Conservation (phyloP, 2,888 invertebrate species). For the Drosophila robusta region DNA sequence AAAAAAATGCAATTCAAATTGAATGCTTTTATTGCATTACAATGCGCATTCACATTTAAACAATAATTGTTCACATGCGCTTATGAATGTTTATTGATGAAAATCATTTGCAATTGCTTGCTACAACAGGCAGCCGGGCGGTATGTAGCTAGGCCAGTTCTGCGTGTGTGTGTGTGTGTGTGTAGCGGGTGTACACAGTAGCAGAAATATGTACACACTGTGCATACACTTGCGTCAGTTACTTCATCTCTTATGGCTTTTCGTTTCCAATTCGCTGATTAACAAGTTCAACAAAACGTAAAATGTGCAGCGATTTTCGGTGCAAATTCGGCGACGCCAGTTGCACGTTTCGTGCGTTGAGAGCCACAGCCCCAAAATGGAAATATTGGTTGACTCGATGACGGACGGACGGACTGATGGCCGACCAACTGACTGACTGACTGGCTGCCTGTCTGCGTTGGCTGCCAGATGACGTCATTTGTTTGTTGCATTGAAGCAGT, state of each 20-base stretch:
- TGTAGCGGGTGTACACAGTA: slow-evolving; percentile 25
- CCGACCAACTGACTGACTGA: slow-evolving; percentile 16
- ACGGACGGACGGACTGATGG: slow-evolving; percentile 14
- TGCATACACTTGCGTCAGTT: slow-evolving; percentile 60
- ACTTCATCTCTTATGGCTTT: slow-evolving; percentile 76
- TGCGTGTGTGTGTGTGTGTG: slow-evolving; percentile 15
- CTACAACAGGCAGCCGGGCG: slow-evolving; percentile 54
- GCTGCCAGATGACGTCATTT: slow-evolving; percentile 48
- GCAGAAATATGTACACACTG: slow-evolving; percentile 8
- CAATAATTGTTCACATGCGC: slow-evolving; percentile 48
- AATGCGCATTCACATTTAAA: slow-evolving; percentile 38
- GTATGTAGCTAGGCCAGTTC: slow-evolving; percentile 17
- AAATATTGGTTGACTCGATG: slow-evolving; percentile 24
- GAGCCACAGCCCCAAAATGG: slow-evolving; percentile 40
- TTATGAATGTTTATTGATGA: slow-evolving; percentile 43
- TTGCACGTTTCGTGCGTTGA: slow-evolving; percentile 66
- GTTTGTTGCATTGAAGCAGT: slow-evolving; percentile 36
- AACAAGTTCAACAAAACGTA: slow-evolving; percentile 75
- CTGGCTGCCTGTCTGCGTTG: slow-evolving; percentile 25
- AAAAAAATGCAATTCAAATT: not conserved
- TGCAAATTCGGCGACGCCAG: slow-evolving; percentile 66
- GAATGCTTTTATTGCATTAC: slow-evolving; percentile 9
- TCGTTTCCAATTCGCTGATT: slow-evolving; percentile 81
- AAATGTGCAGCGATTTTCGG: slow-evolving; percentile 66
- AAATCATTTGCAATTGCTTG: slow-evolving; percentile 15